Evolutionary conservation across 2,113 vertebrate species (phyloP).

Genomic region (Polypterus senegalus): DNA sequence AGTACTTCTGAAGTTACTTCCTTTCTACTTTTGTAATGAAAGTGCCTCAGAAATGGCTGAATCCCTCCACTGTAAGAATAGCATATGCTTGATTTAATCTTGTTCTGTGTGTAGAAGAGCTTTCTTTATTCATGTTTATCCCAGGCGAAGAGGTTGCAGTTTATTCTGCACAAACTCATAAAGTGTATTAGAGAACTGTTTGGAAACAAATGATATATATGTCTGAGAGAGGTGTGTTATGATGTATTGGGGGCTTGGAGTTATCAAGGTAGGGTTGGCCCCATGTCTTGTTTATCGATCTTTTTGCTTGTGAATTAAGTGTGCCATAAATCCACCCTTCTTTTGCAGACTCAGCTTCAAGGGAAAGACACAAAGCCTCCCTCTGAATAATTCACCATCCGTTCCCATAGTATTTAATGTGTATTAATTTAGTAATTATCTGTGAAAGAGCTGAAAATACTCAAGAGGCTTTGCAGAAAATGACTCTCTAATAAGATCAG

Average conservation of each 20-base stretch:
- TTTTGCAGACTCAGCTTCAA: conserved; percentile 31
- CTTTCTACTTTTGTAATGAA: too few relatives aligned
- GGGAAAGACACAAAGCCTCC: conserved; percentile 10
- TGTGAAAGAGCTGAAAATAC: conserved; percentile 17
- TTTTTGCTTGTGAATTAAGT: conserved; percentile 34
- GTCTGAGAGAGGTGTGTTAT: conserved; percentile 19
- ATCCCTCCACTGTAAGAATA: too few relatives aligned
- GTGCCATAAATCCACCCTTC: conserved; percentile 37
- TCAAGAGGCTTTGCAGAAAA: conserved; percentile 19
- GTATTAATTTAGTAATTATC: conserved; percentile 35
- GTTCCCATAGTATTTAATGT: conserved; percentile 20
- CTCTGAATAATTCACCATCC: conserved; percentile 23
- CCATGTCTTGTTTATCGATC: conserved; percentile 42
- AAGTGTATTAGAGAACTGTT: conserved; percentile 20
- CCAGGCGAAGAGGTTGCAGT: background rate
- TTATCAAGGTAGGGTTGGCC: conserved; percentile 38
- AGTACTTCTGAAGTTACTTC: too few relatives aligned
- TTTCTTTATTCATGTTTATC: background rate
- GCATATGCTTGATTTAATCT: too few relatives aligned
- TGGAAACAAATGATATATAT: conserved; percentile 19
- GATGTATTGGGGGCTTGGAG: conserved; percentile 34
- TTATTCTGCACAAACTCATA: conserved; percentile 4
- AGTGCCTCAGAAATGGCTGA: too few relatives aligned
- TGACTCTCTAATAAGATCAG: conserved; percentile 24
- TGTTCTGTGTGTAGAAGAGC: too few relatives aligned